Conservation (phyloP, 2,113 vertebrate species). For the human region DNA sequence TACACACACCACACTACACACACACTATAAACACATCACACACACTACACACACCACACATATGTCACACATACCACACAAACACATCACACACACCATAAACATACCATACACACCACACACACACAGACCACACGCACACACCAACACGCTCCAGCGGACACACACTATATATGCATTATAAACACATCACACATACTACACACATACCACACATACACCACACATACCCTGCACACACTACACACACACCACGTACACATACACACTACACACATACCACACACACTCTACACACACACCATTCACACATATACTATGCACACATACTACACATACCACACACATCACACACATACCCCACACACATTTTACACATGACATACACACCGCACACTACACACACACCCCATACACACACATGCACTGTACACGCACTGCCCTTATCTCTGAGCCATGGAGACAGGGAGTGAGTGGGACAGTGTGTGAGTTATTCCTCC, state of each 20-base stretch:
- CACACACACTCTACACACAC: not conserved
- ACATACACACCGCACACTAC: not conserved
- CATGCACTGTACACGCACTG: not conserved
- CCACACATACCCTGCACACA: not conserved
- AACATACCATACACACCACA: not conserved
- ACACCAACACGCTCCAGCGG: not conserved
- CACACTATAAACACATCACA: not conserved
- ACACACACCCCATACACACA: not conserved
- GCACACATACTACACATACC: not conserved
- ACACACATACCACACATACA: no score
- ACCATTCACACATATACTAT: no score
- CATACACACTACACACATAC: not conserved
- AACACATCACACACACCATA: not conserved
- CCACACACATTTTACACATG: not conserved
- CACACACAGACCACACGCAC: no score
- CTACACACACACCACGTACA: not conserved
- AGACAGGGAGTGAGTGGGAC: not conserved
- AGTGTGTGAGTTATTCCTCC: not conserved
- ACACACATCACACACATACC: not conserved
- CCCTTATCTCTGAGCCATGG: not conserved
- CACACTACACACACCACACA: no score
- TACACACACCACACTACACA: not conserved
- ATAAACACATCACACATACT: no score
- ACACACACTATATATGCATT: not conserved
- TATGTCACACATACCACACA: no score